These are phyloP conservation scores for Fringilla coelebs DNA, from an alignment of 2,797 vertebrate species.

Conservation along the genomic window DNA sequence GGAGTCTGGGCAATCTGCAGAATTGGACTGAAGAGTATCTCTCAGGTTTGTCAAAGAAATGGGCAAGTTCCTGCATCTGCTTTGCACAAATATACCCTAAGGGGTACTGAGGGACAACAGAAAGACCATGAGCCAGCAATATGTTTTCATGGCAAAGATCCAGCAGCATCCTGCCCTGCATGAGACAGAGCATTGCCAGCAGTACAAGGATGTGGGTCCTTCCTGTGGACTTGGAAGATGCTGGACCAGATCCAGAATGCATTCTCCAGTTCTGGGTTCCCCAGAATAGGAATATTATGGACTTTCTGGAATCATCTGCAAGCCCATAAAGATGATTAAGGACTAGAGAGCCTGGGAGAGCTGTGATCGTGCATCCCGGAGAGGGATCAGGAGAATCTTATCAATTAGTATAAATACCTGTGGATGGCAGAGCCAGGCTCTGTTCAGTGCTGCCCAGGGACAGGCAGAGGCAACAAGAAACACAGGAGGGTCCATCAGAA, in stretches of 20 bases:
- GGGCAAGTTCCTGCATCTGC: neutral
- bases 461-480: neutral
- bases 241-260: neutral
- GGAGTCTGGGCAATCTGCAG: neutral
- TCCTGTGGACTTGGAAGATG: neutral
- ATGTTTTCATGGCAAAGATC: neutral
- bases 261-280: neutral
- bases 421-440: neutral
- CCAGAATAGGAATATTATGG: neutral
- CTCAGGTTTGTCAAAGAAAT: neutral
- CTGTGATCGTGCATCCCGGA: neutral
- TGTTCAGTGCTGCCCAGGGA: neutral
- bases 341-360: neutral
- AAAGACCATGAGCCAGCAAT: neutral
- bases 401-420: neutral
- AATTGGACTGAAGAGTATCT: neutral
- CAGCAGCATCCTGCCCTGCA: neutral
- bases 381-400: neutral
- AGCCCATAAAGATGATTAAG: neutral
- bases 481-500: neutral
- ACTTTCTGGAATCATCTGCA: neutral
- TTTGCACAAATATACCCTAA: neutral
- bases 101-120: rapidly evolving
- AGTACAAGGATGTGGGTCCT: neutral
- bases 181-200: neutral